Evolutionary conservation across 2,888 invertebrate genomes (phyloP), one percentile per base, ranked within the genome.

Genomic region (Microctonus aethiopoides): DNA sequence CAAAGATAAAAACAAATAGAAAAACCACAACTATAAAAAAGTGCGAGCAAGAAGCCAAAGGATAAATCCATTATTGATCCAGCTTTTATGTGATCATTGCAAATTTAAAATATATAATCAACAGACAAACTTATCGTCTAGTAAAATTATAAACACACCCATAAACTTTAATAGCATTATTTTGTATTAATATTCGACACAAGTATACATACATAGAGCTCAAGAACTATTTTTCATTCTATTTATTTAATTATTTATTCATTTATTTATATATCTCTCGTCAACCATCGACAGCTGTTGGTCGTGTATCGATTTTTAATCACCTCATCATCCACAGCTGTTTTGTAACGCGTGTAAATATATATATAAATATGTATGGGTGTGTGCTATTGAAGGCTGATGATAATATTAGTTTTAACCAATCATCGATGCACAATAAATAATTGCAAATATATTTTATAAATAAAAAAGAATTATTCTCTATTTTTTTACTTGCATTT

Each of bases 291-390:
- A 46, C 16, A 46, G 46, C 52, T 61, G 59, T 68, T 29, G 68
- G 41, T 63, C 57, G 68, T 68, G 68, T 34, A 13, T 51, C 57
- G 63, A 63, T 57, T 68, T 34, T 68, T 57, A 68, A 68, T 68
- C 32, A 32, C n/a, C 56, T 57, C 56, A 41, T 68, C 68, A 68
- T 63, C 29, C 29, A 29, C 46, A 6, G 7, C 6, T 46, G 46
- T 46, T 46, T 46, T 46, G 20, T 46, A 46, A 46, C 52, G 36
- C 54, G 39, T 67, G 61, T 36, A 46, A 6, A 16, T 46, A n/a
- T n/a, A 9, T n/a, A 9, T 16, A 46, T 46, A 4, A 34, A 29
- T 39, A 16, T 46, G 46, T 46, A 22, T 11, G 29, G n/a, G 32
- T 52, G n/a, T n/a, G n/a, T n/a, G n/a, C n/a, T n/a, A n/a, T 51